phyloP scores from a whole-genome alignment of 2,113 vertebrate genomes.

The Pipra filicauda region DNA sequence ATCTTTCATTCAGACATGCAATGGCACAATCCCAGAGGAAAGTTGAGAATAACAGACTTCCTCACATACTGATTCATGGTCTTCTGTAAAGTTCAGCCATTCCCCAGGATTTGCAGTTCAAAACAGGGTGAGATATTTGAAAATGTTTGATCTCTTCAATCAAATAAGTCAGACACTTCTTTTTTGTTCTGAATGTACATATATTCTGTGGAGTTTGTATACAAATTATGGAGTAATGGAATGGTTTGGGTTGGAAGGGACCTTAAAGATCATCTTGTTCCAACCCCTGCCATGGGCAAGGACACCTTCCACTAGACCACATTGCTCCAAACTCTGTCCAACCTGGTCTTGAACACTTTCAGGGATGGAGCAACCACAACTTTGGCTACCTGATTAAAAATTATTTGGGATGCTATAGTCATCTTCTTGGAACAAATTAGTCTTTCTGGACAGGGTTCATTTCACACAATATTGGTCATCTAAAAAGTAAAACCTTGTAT shows the following conservation, averaged over 20 bases:
- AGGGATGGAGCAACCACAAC: not conserved
- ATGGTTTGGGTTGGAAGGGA: not conserved
- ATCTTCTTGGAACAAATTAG: not conserved
- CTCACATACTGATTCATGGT: not conserved
- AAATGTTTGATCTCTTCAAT: constrained; percentile 13
- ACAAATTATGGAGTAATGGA: not conserved
- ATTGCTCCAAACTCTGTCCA: not conserved
- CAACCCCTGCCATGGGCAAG: not conserved
- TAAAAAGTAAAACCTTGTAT: not conserved
- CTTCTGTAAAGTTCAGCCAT: constrained; percentile 55
- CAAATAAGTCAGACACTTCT: not conserved
- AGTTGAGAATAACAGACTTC: constrained; percentile 11
- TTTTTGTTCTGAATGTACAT: not conserved
- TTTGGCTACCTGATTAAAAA: not conserved
- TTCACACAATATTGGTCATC: not conserved
- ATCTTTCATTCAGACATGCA: constrained; percentile 38
- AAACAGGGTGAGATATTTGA: constrained; percentile 30
- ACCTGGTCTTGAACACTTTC: not conserved
- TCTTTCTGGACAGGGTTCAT: not conserved
- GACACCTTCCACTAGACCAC: not conserved
- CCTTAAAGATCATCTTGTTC: not conserved
- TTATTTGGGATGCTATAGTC: not conserved
- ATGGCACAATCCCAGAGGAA: constrained; percentile 12
- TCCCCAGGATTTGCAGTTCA: constrained; percentile 57
- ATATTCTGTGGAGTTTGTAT: not conserved